These are phyloP conservation scores for Crotalus viridis DNA, from an alignment of 2,113 vertebrate genomes.

Conservation along the genomic window DNA sequence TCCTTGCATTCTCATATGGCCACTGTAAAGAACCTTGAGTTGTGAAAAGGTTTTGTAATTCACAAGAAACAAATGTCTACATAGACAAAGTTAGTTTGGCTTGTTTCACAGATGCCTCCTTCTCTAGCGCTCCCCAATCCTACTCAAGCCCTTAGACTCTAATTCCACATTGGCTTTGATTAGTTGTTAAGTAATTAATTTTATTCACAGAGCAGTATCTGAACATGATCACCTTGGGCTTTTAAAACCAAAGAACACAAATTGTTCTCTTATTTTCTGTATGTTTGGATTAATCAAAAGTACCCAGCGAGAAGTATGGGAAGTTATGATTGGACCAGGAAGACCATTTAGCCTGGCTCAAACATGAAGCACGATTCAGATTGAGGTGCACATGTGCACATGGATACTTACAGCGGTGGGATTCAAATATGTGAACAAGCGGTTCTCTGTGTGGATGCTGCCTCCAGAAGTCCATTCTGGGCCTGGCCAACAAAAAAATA, in stretches of 20 bases:
- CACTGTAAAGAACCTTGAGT: background rate
- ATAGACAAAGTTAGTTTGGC: background rate
- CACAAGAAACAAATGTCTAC: background rate
- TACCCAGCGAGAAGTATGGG: background rate
- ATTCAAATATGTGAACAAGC: too few species aligned
- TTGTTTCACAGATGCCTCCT: background rate
- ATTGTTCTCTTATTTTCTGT: background rate
- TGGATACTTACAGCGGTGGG: background rate
- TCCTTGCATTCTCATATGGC: background rate
- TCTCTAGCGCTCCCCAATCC: background rate
- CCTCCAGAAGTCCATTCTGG: too few species aligned
- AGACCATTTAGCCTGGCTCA: background rate
- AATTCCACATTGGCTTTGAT: background rate
- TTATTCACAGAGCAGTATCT: background rate
- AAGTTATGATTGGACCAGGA: background rate
- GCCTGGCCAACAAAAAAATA: too few species aligned
- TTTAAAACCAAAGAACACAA: background rate
- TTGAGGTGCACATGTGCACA: background rate
- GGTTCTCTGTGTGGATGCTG: too few species aligned
- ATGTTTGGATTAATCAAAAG: conserved; percentile 12
- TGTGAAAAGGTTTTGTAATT: background rate
- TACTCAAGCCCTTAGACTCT: background rate
- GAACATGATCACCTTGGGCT: background rate
- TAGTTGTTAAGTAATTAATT: background rate
- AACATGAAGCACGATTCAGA: background rate